Conservation (phyloP, 2,888 invertebrate genomes). For the Leptothorax acervorum region DNA sequence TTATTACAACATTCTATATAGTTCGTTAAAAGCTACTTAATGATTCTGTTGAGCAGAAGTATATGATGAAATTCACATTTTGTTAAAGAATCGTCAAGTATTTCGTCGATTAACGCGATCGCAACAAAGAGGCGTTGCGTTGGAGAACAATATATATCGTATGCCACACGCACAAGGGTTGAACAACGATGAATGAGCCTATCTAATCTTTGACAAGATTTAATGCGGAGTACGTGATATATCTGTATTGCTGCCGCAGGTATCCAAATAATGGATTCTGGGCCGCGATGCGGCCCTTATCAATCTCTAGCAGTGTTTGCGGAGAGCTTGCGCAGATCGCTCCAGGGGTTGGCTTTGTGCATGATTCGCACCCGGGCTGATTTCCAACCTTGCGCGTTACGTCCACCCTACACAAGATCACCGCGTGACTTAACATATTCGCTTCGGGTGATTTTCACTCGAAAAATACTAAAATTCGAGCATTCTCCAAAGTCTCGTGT, state of each 20-base stretch:
- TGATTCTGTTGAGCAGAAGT: not conserved
- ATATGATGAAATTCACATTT: not conserved
- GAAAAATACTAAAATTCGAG: too few relatives aligned
- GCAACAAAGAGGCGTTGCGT: not conserved
- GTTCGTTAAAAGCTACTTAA: not conserved
- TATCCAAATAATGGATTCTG: constrained; percentile 80
- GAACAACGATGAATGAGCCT: constrained; percentile 15
- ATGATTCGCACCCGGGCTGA: constrained; percentile 57
- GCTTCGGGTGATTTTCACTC: too few relatives aligned
- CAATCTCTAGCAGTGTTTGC: constrained; percentile 78
- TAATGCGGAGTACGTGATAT: constrained; percentile 71
- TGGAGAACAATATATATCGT: not conserved
- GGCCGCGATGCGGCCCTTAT: constrained; percentile 79
- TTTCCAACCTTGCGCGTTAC: constrained; percentile 51
- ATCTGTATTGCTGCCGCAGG: constrained; percentile 69
- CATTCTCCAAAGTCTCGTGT: too few relatives aligned
- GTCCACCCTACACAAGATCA: not conserved
- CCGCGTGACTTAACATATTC: not conserved
- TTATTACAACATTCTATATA: not conserved
- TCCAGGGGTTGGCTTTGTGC: constrained; percentile 73
- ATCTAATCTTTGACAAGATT: constrained; percentile 33
- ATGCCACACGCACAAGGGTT: not conserved
- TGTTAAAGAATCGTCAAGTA: not conserved
- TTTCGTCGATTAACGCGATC: not conserved
- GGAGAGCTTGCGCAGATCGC: constrained; percentile 70